Conservation (phyloP, 1,140 invertebrate species). For the Wasmannia auropunctata region DNA sequence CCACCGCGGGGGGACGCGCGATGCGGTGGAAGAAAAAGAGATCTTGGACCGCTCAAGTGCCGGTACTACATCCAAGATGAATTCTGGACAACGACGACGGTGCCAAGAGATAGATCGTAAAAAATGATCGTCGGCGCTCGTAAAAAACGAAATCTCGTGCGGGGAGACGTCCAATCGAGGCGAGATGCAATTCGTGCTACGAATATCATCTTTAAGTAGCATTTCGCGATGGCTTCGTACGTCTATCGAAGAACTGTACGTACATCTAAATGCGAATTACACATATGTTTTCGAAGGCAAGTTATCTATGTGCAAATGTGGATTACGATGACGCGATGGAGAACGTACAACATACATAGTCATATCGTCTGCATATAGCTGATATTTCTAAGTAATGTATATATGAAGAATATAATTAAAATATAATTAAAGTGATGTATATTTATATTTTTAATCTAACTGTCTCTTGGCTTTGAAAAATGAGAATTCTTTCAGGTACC, state of each 20-base stretch:
- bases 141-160: conserved; percentile 61
- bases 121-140: conserved; percentile 65
- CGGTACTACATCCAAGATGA: conserved; percentile 54
- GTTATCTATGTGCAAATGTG: not conserved
- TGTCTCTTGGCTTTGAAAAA: not conserved
- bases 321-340: not conserved
- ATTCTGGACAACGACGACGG: conserved; percentile 63
- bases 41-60: conserved; percentile 45
- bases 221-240: not conserved
- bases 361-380: not conserved
- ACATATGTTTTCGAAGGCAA: not conserved
- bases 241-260: not conserved
- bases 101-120: conserved; percentile 60
- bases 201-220: conserved; percentile 8
- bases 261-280: not conserved
- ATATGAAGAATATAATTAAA: not conserved
- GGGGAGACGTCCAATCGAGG: not conserved
- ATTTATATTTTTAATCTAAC: conserved; percentile 2
- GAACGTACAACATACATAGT: not conserved
- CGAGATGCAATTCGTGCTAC: not conserved
- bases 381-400: not conserved
- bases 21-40: conserved; percentile 47
- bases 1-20: conserved; percentile 3
- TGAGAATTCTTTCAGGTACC: too few species aligned
- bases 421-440: not conserved